A percentile compares a stretch with the other conserved stretches of the same genome.
Evolutionary conservation across 2,113 vertebrate species (phyloP).

Genomic region (Nettapus auritus): DNA sequence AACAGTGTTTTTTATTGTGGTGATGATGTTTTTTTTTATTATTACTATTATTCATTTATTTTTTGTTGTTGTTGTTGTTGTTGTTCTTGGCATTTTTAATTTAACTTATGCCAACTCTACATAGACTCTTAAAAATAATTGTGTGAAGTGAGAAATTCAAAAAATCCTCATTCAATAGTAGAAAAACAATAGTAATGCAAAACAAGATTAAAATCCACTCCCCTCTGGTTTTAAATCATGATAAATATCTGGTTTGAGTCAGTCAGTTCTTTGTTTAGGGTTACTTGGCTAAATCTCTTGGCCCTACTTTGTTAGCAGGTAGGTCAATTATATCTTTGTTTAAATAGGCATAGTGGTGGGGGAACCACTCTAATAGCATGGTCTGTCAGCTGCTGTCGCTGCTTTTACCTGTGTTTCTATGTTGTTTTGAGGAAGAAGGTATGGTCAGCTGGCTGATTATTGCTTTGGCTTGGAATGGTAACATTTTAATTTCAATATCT

Average conservation of each 20-base stretch:
- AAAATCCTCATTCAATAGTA: not conserved
- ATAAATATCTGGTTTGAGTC: conserved; percentile 1
- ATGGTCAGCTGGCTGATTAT: not conserved
- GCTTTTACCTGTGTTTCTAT: not conserved
- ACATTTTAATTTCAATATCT: not conserved
- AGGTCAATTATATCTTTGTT: not conserved
- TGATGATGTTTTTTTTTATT: too few species aligned
- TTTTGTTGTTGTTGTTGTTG: too few species aligned
- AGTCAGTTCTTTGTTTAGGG: not conserved
- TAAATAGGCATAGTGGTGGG: not conserved
- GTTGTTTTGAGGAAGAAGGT: not conserved
- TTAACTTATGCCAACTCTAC: not conserved
- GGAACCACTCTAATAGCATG: not conserved
- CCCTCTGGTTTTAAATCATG: not conserved
- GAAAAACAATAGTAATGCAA: not conserved
- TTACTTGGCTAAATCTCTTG: conserved; percentile 2
- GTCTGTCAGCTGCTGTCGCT: not conserved
- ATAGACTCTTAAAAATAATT: not conserved
- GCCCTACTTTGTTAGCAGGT: not conserved
- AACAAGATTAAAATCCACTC: not conserved
- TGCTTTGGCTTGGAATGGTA: not conserved
- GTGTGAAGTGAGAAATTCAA: not conserved
- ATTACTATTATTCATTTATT: too few species aligned
- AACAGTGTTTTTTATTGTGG: not conserved
- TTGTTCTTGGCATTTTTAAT: not conserved